Evolutionary conservation across 2,113 vertebrate species (phyloP), one percentile per base, ranked within the genome.

Genomic region (Pluvianellus socialis): DNA sequence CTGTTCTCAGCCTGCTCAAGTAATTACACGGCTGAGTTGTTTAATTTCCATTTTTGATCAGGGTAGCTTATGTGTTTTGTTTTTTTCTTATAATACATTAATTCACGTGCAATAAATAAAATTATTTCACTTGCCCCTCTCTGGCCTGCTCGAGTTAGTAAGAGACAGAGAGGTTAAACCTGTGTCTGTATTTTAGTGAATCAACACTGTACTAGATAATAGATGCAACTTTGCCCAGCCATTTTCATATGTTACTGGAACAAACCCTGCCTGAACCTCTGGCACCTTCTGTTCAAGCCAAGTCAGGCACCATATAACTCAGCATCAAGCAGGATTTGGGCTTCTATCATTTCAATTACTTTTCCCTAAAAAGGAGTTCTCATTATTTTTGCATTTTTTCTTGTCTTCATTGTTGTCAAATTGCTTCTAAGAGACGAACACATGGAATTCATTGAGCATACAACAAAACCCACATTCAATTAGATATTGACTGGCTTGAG

Each of bases 401-500:
- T 63, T 91, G 47, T 81, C 55, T 72, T 89, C 70, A 66, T 82
- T 91, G 62, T 79, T 94, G 91, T 96, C 81, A 82, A 87, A 76
- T 76, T 66, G 40, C 62, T 96, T 95, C 71, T 88, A 88, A 86
- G 77, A 85, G 77, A 82, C 17, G 14, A 94, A 96, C 94, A 96
- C 66, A 94, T 87, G 95, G 89, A 90, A 92, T 94, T 83, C 84
- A 96, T 97, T 14, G 59, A 91, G 87, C 66, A 55, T 77, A 86
- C 71, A 96, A 91, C 79, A 87, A 92, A 94, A 70, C 66, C 63
- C 91, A 85, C 77, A 95, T 90, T 95, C 84, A 96, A 90, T 95
- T 90, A 95, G 87, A 70, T 96, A 93, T 52, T 97, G 93, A 92
- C 4, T 40, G 72, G 86, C 89, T 95, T 76, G 87, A 92, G 79